Evolutionary conservation across 2,888 invertebrate genomes (phyloP).

Genomic region (Tryphoninae sp.): DNA sequence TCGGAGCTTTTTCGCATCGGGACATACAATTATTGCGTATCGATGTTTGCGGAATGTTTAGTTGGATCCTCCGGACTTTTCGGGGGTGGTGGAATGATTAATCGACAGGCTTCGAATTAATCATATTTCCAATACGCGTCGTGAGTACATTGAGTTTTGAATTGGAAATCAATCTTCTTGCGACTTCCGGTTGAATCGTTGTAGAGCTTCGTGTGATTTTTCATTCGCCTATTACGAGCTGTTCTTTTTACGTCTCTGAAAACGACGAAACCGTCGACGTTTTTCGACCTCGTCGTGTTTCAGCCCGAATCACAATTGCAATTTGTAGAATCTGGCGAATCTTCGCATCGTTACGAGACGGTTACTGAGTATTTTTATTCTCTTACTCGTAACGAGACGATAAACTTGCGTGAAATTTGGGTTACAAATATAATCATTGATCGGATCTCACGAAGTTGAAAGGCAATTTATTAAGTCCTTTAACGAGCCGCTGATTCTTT

Average conservation of each 20-base stretch:
- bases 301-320: background rate
- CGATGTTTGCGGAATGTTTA: background rate
- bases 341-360: slow-evolving; percentile 22
- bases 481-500: slow-evolving; percentile 35
- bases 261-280: background rate
- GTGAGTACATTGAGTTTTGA: background rate
- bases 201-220: slow-evolving; percentile 1
- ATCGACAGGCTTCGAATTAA: slow-evolving; percentile 7
- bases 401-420: background rate
- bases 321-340: background rate
- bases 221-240: background rate
- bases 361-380: slow-evolving; percentile 48
- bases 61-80: background rate
- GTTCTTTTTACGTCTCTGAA: background rate
- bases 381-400: slow-evolving; percentile 32
- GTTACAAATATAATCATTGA: background rate
- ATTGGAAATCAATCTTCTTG: slow-evolving; percentile 22
- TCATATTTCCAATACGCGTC: background rate
- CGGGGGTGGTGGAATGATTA: slow-evolving; percentile 16
- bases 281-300: background rate
- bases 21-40: too few species aligned
- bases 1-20: too few species aligned
- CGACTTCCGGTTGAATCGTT: slow-evolving; percentile 43
- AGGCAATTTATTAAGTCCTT: slow-evolving; percentile 11
- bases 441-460: background rate